Evolutionary conservation across 2,797 vertebrate species (phyloP).

Genomic region (Tragelaphus eurycerus): DNA sequence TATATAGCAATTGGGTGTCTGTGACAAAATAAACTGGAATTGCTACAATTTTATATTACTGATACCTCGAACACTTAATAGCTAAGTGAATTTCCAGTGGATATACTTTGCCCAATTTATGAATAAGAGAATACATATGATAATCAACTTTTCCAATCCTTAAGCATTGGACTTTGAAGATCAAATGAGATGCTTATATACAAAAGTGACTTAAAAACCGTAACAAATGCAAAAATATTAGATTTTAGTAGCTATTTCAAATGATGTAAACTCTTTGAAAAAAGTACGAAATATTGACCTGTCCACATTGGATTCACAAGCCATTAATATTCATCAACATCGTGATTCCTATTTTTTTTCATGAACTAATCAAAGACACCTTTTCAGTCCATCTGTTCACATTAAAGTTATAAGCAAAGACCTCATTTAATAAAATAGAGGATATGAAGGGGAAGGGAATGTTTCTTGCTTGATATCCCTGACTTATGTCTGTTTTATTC

Average conservation of each 20-base stretch:
- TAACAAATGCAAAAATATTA: neutral
- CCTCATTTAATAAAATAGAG: neutral
- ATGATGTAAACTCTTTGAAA: neutral
- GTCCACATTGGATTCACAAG: neutral
- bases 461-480: neutral
- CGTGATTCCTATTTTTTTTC: neutral
- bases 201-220: constrained; percentile 29
- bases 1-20: constrained; percentile 38
- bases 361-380: neutral
- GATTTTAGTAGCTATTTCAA: neutral
- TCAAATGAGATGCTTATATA: neutral
- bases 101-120: constrained; percentile 31
- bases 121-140: neutral
- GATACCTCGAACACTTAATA: constrained; percentile 24
- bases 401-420: neutral
- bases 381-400: neutral
- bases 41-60: constrained; percentile 15
- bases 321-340: neutral
- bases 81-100: constrained; percentile 42
- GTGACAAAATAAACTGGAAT: constrained; percentile 50
- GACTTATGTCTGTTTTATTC: neutral
- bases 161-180: neutral
- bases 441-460: neutral
- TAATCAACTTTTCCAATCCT: constrained; percentile 45
- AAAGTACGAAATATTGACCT: neutral